Base-by-base conservation (phyloP, 2,113 vertebrate genomes). In the Gobius niger region DNA sequence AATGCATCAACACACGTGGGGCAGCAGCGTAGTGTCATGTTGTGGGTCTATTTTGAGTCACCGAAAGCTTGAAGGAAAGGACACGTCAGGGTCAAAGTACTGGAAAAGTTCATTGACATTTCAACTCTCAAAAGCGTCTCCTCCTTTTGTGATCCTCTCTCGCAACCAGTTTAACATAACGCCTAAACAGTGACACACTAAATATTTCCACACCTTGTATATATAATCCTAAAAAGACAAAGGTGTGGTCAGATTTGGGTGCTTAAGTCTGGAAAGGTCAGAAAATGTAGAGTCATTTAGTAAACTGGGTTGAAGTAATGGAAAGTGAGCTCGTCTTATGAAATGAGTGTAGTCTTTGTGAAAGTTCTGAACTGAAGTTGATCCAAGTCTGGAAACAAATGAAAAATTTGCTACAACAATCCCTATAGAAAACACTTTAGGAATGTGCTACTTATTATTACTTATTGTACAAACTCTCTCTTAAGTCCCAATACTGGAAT, bases 11-110 rank as follows among this genome's bases (percentile, higher is more conserved):
- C 64, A 44, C 71, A 75, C 70, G 18, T 67, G 66, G 68, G 65
- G 40, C 5, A 42, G 18, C 52, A 67, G 73, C 50, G 9, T 4
- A 59, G 83, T 86, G 82, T 82, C 87, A 68, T 75, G 75, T 76
- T 72, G 66, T 86, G 77, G 67, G 70, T 83, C 84, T 90, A 89
- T 86, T 90, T 85, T 88, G 82, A 85, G 87, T 88, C 67, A 18
- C 76, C 7, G 0, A 80, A 84, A 69, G 81, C 72, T 65, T 66
- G 42, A 18, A 51, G 77, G 79, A 82, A 85, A 88, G 83, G 89
- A 80, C 84, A 82, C 71, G 54, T 61, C 54, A 11, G 63, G 85
- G 89, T 89, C 87, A 88, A 59, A 81, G 79, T 64, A 82, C 79
- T 44, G 85, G 12, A 87, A 84, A 75, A 56, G 76, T 68, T 82